phyloP scores from a whole-genome alignment of 2,113 vertebrate species.

The Tachysurus vachellii region DNA sequence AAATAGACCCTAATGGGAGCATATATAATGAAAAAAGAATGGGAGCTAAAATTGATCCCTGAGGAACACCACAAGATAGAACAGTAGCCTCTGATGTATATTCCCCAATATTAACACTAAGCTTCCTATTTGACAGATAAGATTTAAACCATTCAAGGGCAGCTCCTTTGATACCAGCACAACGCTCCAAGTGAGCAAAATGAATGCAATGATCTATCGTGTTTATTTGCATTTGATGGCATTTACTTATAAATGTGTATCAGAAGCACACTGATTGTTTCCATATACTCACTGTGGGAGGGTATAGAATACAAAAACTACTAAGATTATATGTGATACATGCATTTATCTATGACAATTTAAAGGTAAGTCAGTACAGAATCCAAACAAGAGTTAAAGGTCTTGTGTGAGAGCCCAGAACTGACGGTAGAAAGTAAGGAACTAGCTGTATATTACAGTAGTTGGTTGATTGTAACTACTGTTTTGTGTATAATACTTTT shows the following conservation, averaged over 20 bases:
- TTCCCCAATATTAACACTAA: no score
- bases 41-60: no score
- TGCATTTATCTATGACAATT: not conserved
- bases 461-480: not conserved
- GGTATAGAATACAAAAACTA: not conserved
- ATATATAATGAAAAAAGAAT: no score
- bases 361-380: not conserved
- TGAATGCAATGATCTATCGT: no score
- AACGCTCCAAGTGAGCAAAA: no score
- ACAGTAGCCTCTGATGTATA: no score
- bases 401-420: not conserved
- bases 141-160: no score
- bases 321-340: not conserved
- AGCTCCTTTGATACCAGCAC: no score
- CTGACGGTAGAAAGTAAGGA: not conserved
- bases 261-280: not conserved
- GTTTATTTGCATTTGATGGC: not conserved
- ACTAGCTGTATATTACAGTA: not conserved
- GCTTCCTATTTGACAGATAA: no score
- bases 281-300: not conserved
- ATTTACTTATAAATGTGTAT: not conserved
- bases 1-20: no score
- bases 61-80: no score
- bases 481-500: not conserved
- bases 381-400: not conserved